Conservation (phyloP, 2,113 vertebrate species). For the Oncorhynchus masou region DNA sequence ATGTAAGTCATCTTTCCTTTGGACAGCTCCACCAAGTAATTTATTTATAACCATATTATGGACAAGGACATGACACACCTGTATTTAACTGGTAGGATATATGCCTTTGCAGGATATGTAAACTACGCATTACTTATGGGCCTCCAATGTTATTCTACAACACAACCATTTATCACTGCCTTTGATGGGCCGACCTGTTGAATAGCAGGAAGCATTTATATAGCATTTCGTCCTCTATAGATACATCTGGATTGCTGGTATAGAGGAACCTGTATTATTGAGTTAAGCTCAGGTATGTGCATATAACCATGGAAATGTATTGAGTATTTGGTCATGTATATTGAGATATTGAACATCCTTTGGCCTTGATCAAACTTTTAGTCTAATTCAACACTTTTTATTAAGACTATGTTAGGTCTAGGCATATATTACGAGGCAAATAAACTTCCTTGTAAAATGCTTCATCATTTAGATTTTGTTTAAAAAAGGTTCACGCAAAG, state of each 20-base stretch:
- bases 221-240: conserved; percentile 47
- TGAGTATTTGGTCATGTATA: conserved; percentile 72
- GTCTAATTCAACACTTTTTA: conserved; percentile 74
- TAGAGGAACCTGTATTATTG: conserved; percentile 68
- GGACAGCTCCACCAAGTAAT: conserved; percentile 42
- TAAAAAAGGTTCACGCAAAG: conserved; percentile 7
- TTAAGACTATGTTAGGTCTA: conserved; percentile 65
- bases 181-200: conserved; percentile 44
- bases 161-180: conserved; percentile 41
- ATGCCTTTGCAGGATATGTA: conserved; percentile 40
- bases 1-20: conserved; percentile 55
- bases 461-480: conserved; percentile 54
- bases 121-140: conserved; percentile 29
- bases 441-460: conserved; percentile 69
- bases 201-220: conserved; percentile 50
- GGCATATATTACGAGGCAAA: conserved; percentile 65
- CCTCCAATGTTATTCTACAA: neutral
- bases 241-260: conserved; percentile 66
- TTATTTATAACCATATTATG: conserved; percentile 28
- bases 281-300: conserved; percentile 82
- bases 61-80: conserved; percentile 23
- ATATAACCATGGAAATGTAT: conserved; percentile 77
- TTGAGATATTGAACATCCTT: conserved; percentile 61
- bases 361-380: conserved; percentile 66
- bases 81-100: conserved; percentile 33